Evolutionary conservation across 1,140 invertebrate species (phyloP).

Genomic region (Diorhabda elongata): DNA sequence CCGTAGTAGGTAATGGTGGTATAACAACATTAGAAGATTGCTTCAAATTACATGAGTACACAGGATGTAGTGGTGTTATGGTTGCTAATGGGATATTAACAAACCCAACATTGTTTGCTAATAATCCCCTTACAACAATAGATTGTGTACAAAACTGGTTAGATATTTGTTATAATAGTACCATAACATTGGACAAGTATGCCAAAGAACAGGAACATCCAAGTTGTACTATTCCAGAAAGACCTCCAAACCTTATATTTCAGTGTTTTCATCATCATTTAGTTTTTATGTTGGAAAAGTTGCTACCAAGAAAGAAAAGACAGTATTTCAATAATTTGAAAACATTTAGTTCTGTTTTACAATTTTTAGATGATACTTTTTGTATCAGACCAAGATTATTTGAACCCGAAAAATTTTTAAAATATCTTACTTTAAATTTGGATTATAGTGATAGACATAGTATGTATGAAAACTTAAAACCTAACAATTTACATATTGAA

Average conservation of each 20-base stretch:
- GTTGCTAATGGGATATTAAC: conserved; percentile 80
- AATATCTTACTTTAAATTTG: conserved; percentile 28
- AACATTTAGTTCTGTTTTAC: conserved; percentile 63
- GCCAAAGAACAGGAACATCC: conserved; percentile 5
- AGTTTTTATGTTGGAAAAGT: conserved; percentile 87
- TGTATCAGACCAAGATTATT: conserved; percentile 47
- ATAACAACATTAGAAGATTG: conserved; percentile 71
- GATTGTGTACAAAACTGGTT: conserved; percentile 85
- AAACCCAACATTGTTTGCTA: conserved; percentile 86
- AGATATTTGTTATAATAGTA: conserved; percentile 57
- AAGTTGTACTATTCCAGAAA: conserved; percentile 36
- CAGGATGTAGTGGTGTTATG: conserved; percentile 83
- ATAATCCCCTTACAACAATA: conserved; percentile 62
- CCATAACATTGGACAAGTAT: conserved; percentile 25
- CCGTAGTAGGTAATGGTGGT: conserved; percentile 90
- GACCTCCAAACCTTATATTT: conserved; percentile 59
- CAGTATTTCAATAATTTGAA: conserved; percentile 74
- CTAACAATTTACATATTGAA: conserved; percentile 10
- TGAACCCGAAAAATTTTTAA: conserved; percentile 42
- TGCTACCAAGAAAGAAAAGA: conserved; percentile 66
- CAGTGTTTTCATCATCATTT: conserved; percentile 89
- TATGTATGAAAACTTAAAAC: conserved; percentile 31
- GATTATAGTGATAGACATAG: conserved; percentile 28
- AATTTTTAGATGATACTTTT: conserved; percentile 63
- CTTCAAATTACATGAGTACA: conserved; percentile 57